Evolutionary conservation across 2,888 invertebrate species (phyloP).

Genomic region (Macroteleia sp.): DNA sequence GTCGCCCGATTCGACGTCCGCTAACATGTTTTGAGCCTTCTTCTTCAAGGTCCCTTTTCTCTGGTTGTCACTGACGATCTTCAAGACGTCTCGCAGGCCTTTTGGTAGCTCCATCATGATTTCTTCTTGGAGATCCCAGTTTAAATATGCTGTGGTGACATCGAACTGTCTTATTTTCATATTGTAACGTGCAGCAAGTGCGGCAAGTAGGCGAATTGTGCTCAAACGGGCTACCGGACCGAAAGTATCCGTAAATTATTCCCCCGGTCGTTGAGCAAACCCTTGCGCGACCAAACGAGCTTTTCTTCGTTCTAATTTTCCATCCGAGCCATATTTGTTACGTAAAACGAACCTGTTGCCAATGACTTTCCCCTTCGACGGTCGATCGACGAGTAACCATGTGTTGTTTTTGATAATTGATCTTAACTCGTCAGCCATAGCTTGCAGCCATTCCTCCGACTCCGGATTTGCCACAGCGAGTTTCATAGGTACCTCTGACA

Average conservation of each 20-base stretch:
- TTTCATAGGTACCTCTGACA: slow-evolving; percentile 14
- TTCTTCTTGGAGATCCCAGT: not conserved
- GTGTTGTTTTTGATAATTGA: slow-evolving; percentile 11
- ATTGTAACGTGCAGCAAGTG: not conserved
- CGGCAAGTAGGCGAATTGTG: too few relatives aligned
- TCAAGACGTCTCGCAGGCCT: not conserved
- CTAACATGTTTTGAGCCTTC: slow-evolving; percentile 1
- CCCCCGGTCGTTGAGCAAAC: too few relatives aligned
- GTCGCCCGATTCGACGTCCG: not conserved
- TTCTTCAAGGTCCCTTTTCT: too few relatives aligned
- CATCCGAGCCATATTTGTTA: not conserved
- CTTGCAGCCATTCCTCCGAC: not conserved
- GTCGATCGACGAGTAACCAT: not conserved
- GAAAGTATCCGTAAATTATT: too few relatives aligned
- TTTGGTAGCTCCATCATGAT: not conserved
- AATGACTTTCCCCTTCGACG: too few relatives aligned
- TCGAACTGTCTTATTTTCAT: not conserved
- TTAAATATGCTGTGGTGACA: not conserved
- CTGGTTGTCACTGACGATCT: not conserved
- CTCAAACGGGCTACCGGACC: too few relatives aligned
- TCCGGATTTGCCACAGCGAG: too few relatives aligned
- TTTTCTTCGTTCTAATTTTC: slow-evolving; percentile 2
- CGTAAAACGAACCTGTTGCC: too few relatives aligned
- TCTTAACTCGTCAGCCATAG: slow-evolving; percentile 1
- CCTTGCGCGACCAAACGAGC: too few relatives aligned